A percentile compares a stretch with the other conserved stretches of the same genome.
These are phyloP conservation scores for Thunnus albacares DNA, from an alignment of 2,797 vertebrate species.

Conservation along the genomic window DNA sequence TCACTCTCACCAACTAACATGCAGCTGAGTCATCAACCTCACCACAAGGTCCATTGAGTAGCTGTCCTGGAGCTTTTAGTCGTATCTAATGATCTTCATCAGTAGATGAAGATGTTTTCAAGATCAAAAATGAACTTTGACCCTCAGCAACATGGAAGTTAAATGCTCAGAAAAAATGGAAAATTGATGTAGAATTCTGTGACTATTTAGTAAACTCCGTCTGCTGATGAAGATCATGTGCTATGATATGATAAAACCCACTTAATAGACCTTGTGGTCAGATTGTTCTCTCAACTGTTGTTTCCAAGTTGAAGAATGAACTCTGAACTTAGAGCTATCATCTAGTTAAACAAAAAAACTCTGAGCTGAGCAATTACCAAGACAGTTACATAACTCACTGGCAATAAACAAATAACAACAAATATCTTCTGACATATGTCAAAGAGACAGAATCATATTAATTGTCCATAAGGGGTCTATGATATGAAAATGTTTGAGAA, in stretches of 20 bases:
- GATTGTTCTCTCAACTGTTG: no score
- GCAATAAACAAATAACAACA: not conserved
- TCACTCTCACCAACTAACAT: not conserved
- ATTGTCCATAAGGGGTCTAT: not conserved
- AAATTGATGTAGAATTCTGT: not conserved
- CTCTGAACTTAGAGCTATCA: not conserved
- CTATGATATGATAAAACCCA: not conserved
- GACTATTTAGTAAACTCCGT: not conserved
- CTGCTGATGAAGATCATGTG: not conserved
- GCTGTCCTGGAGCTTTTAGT: not conserved
- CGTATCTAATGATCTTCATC: not conserved
- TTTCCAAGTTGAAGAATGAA: no score
- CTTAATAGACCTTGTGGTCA: not conserved
- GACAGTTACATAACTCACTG: not conserved
- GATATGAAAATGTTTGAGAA: slow-evolving; percentile 3
- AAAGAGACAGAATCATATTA: not conserved
- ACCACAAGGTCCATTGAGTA: not conserved
- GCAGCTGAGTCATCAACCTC: slow-evolving; percentile 1
- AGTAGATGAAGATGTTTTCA: not conserved
- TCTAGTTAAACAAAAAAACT: not conserved
- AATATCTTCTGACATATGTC: not conserved
- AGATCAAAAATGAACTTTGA: not conserved
- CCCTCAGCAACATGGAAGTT: not conserved
- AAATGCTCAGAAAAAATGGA: not conserved
- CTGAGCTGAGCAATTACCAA: not conserved